Evolutionary conservation across 2,888 invertebrate species (phyloP).

Genomic region (Leucophora obtusa): DNA sequence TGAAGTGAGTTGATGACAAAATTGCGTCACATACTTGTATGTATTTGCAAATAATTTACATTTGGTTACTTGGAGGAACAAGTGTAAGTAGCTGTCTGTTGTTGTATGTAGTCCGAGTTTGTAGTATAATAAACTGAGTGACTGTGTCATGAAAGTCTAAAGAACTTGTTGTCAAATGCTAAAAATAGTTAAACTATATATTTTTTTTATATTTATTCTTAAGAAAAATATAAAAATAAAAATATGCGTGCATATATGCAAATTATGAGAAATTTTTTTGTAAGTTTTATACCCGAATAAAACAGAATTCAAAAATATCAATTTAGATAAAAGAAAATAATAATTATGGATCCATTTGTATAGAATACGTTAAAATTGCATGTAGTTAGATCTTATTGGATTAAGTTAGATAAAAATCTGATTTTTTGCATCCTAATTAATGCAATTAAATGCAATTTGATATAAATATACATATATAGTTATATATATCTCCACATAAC

Average conservation of each 20-base stretch:
- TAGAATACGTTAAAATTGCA: no score
- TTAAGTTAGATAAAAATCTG: no score
- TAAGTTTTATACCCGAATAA: no score
- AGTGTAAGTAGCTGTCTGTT: not conserved
- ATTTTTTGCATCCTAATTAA: no score
- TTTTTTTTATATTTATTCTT: not conserved
- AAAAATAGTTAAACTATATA: conserved; percentile 37
- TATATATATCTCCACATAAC: no score
- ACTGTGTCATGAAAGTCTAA: conserved; percentile 63
- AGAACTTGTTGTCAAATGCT: conserved; percentile 57
- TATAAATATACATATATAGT: no score
- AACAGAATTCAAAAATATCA: no score
- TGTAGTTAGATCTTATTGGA: no score
- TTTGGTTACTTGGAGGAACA: not conserved
- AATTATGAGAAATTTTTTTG: not conserved
- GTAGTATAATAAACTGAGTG: conserved; percentile 49
- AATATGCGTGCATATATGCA: not conserved
- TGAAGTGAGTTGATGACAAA: not conserved
- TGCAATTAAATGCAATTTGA: no score
- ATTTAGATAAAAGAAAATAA: no score
- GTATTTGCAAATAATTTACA: not conserved
- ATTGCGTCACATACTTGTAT: not conserved
- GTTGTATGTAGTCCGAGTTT: not conserved
- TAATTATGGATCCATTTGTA: no score
- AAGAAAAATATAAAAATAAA: not conserved